Conservation (phyloP, 2,797 vertebrate species). For the Trachops cirrhosus region DNA sequence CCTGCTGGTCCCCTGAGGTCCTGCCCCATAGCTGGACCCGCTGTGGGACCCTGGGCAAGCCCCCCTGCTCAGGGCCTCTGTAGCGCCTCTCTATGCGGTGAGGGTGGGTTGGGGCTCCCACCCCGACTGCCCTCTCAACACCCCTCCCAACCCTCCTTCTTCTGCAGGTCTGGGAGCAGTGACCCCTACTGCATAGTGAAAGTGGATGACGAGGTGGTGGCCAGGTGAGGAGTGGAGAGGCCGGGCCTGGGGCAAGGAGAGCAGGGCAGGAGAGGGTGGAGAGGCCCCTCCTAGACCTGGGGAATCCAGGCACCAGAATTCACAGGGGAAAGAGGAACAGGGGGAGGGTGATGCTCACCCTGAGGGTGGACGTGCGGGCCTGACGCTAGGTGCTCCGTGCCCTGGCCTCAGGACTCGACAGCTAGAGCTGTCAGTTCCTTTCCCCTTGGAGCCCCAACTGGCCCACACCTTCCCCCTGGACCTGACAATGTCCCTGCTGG, state of each 20-base stretch:
- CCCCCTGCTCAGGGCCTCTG: not conserved
- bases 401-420: not conserved
- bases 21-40: not conserved
- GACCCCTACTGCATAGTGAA: slow-evolving; percentile 95
- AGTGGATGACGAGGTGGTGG: slow-evolving; percentile 94
- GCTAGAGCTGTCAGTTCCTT: not conserved
- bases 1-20: not conserved
- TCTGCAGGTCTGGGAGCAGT: slow-evolving; percentile 90
- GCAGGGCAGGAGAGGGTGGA: not conserved
- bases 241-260: rapidly evolving
- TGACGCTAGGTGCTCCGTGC: not conserved
- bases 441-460: not conserved
- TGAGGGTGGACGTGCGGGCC: rapidly evolving
- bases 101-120: not conserved
- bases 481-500: not conserved
- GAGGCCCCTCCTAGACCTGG: not conserved
- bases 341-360: not conserved
- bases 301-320: not conserved
- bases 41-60: not conserved
- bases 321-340: not conserved
- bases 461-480: not conserved
- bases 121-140: rapidly evolving
- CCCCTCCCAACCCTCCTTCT: not conserved
- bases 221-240: slow-evolving; percentile 84
- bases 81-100: not conserved